A percentile compares a stretch with the other conserved stretches of the same genome.
Conservation (phyloP, 2,797 vertebrate species). For the Pangasius larnaudii region DNA sequence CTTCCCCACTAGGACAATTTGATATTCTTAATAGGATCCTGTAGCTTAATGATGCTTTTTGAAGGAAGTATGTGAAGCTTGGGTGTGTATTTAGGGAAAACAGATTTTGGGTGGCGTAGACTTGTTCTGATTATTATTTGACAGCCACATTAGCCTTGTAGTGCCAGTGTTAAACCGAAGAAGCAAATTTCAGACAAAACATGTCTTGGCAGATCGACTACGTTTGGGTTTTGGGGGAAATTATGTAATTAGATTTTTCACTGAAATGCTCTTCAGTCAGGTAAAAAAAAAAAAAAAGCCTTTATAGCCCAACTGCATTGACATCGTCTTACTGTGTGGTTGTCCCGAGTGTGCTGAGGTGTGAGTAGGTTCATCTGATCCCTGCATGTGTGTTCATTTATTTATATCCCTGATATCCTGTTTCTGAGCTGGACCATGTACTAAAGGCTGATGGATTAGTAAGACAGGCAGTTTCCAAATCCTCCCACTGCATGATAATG, state of each 20-base stretch:
- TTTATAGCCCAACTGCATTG: not conserved
- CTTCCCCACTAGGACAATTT: not conserved
- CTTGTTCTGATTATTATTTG: not conserved
- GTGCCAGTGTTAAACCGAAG: not conserved
- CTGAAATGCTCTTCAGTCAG: not conserved
- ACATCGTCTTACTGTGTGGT: not conserved
- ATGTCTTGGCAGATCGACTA: not conserved
- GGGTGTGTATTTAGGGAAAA: not conserved
- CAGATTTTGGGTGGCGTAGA: not conserved
- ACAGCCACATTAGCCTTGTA: not conserved
- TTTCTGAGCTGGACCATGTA: conserved; percentile 38
- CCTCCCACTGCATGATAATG: conserved; percentile 27
- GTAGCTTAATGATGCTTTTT: not conserved
- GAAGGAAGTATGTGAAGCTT: not conserved
- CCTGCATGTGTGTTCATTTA: conserved; percentile 43
- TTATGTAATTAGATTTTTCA: not conserved
- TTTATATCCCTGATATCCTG: conserved; percentile 53
- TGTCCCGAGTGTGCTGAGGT: conserved; percentile 6
- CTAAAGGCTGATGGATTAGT: conserved; percentile 40
- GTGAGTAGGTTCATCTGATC: conserved; percentile 29
- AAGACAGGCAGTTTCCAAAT: conserved; percentile 33
- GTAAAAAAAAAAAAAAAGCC: not conserved
- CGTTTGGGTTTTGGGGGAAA: not conserved
- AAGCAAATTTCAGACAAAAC: not conserved
- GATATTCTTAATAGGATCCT: not conserved